A percentile compares a stretch with the other conserved stretches of the same genome.
These are phyloP conservation scores for Acanthopleura granulata DNA, from an alignment of 2,888 invertebrate species.

Conservation along the genomic window DNA sequence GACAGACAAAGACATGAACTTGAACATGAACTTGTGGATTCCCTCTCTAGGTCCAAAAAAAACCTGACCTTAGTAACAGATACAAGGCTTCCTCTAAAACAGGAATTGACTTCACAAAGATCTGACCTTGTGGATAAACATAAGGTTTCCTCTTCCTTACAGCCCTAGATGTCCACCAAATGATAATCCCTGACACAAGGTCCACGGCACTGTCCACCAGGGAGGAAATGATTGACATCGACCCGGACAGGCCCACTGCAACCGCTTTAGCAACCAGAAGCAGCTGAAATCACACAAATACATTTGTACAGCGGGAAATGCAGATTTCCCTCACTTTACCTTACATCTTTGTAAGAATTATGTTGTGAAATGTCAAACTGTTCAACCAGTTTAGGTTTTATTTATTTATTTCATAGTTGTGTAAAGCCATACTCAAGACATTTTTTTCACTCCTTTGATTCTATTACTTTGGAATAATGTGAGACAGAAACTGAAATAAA, in stretches of 20 bases:
- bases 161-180: conserved; percentile 68
- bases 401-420: too few species aligned
- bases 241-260: conserved; percentile 70
- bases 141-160: conserved; percentile 69
- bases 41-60: background rate
- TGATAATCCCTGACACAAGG: conserved; percentile 69
- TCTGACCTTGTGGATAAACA: conserved; percentile 69
- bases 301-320: too few species aligned
- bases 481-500: too few species aligned
- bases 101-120: background rate
- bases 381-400: too few species aligned
- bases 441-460: too few species aligned
- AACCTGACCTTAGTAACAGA: too few species aligned
- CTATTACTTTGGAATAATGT: too few species aligned
- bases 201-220: conserved; percentile 72
- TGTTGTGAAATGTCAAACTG: too few species aligned
- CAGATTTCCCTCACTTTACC: too few species aligned
- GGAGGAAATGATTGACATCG: conserved; percentile 71
- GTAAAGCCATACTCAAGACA: too few species aligned
- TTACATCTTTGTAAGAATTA: too few species aligned
- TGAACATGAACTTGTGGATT: background rate
- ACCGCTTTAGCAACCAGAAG: conserved; percentile 68
- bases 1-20: too few species aligned
- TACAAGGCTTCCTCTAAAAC: background rate
- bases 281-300: conserved; percentile 40